Conservation (phyloP, 37 sponge, comb jelly and placozoan genomes). For the Amphimedon queenslandica region DNA sequence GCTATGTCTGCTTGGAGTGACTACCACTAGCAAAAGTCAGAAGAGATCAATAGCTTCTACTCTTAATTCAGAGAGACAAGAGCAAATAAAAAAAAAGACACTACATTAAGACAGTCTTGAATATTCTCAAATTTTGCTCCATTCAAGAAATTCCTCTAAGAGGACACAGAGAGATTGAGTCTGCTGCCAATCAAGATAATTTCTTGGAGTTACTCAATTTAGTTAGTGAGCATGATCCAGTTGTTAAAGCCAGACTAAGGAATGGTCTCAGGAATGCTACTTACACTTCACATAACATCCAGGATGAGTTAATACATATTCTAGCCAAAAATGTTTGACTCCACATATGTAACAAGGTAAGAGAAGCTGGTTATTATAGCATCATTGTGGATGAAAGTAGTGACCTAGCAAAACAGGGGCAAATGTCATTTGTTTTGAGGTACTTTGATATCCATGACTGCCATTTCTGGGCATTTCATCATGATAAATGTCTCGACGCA, state of each 20-base stretch:
- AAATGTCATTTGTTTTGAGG: too few relatives aligned
- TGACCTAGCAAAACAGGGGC: too few relatives aligned
- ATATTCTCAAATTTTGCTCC: constrained; percentile 32
- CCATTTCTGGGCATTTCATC: too few relatives aligned
- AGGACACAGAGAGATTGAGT: constrained; percentile 46
- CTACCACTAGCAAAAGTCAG: not conserved
- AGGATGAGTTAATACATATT: constrained; percentile 50
- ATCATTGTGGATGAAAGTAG: too few relatives aligned
- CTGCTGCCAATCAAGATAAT: constrained; percentile 38
- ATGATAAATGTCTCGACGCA: too few relatives aligned
- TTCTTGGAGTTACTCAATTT: constrained; percentile 23
- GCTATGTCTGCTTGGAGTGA: constrained; percentile 10
- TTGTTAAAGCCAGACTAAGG: not conserved
- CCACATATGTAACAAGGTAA: constrained; percentile 25
- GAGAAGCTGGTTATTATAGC: too few relatives aligned
- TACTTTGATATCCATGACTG: too few relatives aligned
- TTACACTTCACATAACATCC: constrained; percentile 69
- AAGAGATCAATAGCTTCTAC: constrained; percentile 3
- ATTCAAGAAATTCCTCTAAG: constrained; percentile 45
- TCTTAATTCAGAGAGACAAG: constrained; percentile 1
- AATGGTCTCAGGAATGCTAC: constrained; percentile 53
- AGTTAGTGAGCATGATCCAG: constrained; percentile 5
- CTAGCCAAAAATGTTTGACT: constrained; percentile 45
- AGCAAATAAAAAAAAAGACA: constrained; percentile 14
- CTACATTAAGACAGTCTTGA: constrained; percentile 34